Base-by-base conservation (phyloP, 2,113 vertebrate species). In the Datnioides undecimradiatus region DNA sequence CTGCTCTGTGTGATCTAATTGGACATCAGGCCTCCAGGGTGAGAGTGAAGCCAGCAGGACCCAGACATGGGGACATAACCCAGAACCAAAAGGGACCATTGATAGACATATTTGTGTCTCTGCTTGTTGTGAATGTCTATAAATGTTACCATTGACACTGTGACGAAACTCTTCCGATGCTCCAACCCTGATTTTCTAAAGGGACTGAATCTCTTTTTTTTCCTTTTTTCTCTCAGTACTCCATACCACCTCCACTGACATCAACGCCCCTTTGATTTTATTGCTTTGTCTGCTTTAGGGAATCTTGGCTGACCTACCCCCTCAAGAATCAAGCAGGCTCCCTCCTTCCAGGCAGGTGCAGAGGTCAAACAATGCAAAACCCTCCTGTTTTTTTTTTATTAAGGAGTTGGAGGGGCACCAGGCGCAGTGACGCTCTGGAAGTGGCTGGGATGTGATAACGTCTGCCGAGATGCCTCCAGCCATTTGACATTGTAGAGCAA, bases 1-100 rank as follows among this genome's bases (percentile, higher is more conserved):
- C 70, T 51, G 41, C 40, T 19, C 59, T 69, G 19, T 62, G 5
- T 85, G 80, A 90, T 87, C 79, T 86, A 90, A 90, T 83, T 90
- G 86, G 90, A 88, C 81, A 75, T 64, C 49, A 43, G 62, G 80
- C 77, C 76, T 88, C 72, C 57, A 60, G 85, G 85, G 73, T 73
- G 65, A 81, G 52, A 64, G 75, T 52, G 72, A 77, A 59, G 73
- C 14, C 45, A 71, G 54, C 68, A 74, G 38, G 67, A 80, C 62
- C 59, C 52, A 90, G 85, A 82, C 70, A 80, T 69, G 12, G 71
- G 11, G 79, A 72, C 51, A 5, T 86, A 80, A 85, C 75, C 89
- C 65, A 64, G 49, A 84, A 80, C 84, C 36, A 57, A 59, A 71
- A 43, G 68, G 49, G 17, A 43, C 41, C 8, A 4, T 23, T 2